Percentiles rank a stretch among this genome's conserved stretches.
Evolutionary conservation across 2,888 invertebrate genomes (phyloP).

Genomic region (Metopia argyrocephala): DNA sequence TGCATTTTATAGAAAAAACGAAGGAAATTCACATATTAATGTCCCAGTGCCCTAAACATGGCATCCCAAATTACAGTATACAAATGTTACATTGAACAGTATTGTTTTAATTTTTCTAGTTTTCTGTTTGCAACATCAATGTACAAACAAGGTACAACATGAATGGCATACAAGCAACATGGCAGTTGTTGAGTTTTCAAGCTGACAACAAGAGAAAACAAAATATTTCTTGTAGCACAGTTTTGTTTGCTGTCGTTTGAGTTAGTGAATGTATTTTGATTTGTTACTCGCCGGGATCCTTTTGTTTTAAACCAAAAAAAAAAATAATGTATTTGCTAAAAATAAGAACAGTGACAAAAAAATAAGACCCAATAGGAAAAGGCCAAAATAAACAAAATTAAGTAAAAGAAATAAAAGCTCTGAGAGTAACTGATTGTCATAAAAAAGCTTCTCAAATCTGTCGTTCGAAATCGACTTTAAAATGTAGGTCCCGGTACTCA

Average conservation of each 20-base stretch:
- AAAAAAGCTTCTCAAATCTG: too few relatives aligned
- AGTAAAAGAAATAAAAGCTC: too few relatives aligned
- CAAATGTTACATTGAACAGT: constrained; percentile 43
- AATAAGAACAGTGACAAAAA: neutral
- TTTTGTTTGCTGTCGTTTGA: constrained; percentile 59
- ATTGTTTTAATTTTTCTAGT: constrained; percentile 33
- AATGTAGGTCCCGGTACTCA: too few relatives aligned
- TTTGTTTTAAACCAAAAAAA: constrained; percentile 44
- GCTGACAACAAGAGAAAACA: constrained; percentile 56
- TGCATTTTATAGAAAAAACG: constrained; percentile 50
- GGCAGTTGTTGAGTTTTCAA: constrained; percentile 56
- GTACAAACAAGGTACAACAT: constrained; percentile 56
- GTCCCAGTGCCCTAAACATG: neutral
- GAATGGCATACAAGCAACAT: constrained; percentile 54
- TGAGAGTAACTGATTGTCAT: too few relatives aligned
- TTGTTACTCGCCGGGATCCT: constrained; percentile 62
- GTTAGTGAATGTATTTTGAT: constrained; percentile 60
- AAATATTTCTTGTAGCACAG: constrained; percentile 56
- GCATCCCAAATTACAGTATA: neutral
- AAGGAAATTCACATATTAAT: neutral
- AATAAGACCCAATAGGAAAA: constrained; percentile 13
- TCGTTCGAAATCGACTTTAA: too few relatives aligned
- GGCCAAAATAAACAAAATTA: too few relatives aligned
- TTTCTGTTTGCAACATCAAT: constrained; percentile 50
- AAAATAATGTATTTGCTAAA: constrained; percentile 36